phyloP scores from a whole-genome alignment of 2,888 invertebrate species.

The Ophion costatus region DNA sequence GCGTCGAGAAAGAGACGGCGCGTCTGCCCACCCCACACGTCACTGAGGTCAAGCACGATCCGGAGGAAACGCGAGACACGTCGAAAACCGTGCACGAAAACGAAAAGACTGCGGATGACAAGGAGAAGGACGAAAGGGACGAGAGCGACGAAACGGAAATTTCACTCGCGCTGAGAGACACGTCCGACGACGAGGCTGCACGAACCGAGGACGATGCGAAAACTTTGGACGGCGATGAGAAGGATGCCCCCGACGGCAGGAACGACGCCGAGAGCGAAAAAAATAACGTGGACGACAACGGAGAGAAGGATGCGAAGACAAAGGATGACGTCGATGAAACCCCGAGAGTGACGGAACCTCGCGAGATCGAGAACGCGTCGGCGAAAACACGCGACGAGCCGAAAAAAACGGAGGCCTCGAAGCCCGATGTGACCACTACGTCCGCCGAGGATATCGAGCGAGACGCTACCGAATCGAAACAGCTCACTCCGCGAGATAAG shows the following conservation, averaged over 20 bases:
- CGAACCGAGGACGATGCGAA: not conserved
- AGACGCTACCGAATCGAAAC: constrained; percentile 8
- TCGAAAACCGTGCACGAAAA: not conserved
- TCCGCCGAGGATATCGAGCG: constrained; percentile 13
- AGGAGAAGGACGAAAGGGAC: not conserved
- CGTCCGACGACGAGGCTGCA: not conserved
- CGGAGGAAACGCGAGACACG: not conserved
- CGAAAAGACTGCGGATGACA: not conserved
- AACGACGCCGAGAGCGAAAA: constrained; percentile 23
- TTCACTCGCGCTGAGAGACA: not conserved
- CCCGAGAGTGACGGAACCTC: not conserved
- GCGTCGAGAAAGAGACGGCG: not conserved
- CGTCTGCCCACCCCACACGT: not conserved
- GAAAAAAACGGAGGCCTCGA: not conserved
- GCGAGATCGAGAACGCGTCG: not conserved
- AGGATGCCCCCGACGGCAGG: not conserved
- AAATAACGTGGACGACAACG: constrained; percentile 5
- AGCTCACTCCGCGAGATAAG: not conserved
- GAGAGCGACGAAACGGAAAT: constrained; percentile 15
- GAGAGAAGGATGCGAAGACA: constrained; percentile 5
- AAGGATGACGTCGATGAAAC: not conserved
- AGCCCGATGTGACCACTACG: not conserved
- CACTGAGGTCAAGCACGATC: not conserved
- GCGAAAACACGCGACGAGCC: not conserved
- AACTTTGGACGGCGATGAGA: not conserved